Conservation (phyloP, 2,113 vertebrate species). For the Chroicocephalus ridibundus region DNA sequence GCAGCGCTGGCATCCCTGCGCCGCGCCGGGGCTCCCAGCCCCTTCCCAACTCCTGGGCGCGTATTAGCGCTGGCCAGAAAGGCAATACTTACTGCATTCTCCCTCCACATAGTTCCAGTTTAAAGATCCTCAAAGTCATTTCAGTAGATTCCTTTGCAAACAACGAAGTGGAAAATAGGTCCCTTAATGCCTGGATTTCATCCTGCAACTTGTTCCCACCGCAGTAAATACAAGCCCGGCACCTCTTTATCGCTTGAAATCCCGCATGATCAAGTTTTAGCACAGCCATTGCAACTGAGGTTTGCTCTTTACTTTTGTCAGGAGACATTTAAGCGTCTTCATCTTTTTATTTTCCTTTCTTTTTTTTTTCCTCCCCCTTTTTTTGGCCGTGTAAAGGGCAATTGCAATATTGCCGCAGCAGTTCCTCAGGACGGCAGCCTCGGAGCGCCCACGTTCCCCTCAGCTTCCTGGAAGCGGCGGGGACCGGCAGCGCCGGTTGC, state of each 20-base stretch:
- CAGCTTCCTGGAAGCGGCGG: constrained; percentile 67
- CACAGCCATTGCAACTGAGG: constrained; percentile 11
- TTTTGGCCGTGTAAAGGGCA: background rate
- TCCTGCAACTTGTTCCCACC: constrained; percentile 51
- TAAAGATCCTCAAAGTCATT: constrained; percentile 59
- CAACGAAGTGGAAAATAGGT: constrained; percentile 25
- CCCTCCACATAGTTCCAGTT: constrained; percentile 87
- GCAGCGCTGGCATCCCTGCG: background rate
- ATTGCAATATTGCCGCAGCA: constrained; percentile 70
- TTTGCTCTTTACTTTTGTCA: constrained; percentile 1
- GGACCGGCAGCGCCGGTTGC: constrained; percentile 67
- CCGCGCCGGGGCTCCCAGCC: background rate
- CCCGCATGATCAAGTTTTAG: constrained; percentile 50
- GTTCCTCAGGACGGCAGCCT: constrained; percentile 70
- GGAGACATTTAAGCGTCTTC: background rate
- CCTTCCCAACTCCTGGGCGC: background rate
- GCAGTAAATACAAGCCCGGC: background rate
- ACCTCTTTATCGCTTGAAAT: background rate
- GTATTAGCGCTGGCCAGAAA: fast-evolving
- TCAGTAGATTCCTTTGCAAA: constrained; percentile 56
- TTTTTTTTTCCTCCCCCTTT: fast-evolving
- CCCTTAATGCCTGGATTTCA: constrained; percentile 22
- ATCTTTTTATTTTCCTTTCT: background rate
- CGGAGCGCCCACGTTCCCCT: constrained; percentile 52
- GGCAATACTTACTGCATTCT: constrained; percentile 90